Evolutionary conservation across 2,113 vertebrate genomes (phyloP).

Genomic region (Piprites chloris): DNA sequence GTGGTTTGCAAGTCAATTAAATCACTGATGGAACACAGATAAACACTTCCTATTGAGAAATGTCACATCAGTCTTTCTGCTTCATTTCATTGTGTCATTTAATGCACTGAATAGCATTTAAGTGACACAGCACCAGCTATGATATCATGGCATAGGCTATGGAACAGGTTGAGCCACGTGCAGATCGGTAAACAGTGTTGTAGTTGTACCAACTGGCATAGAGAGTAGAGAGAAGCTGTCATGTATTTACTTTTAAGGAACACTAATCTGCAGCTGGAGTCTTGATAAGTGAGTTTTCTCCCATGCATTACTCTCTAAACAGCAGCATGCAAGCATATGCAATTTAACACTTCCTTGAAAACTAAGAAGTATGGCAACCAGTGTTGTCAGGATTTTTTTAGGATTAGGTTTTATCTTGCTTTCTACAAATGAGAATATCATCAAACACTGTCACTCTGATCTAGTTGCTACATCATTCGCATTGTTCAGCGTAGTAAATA

Average conservation of each 20-base stretch:
- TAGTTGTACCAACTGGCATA: neutral
- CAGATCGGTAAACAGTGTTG: neutral
- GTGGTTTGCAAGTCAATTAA: constrained; percentile 64
- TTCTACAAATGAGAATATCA: constrained; percentile 5
- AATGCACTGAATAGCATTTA: neutral
- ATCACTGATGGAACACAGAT: constrained; percentile 38
- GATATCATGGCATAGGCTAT: neutral
- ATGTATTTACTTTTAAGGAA: neutral
- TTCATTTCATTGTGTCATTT: constrained; percentile 38
- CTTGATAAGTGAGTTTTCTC: neutral
- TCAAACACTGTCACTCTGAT: constrained; percentile 24
- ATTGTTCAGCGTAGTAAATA: neutral
- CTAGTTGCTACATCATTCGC: neutral
- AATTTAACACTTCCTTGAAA: constrained; percentile 20
- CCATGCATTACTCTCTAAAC: neutral
- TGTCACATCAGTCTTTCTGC: constrained; percentile 55
- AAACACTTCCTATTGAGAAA: constrained; percentile 63
- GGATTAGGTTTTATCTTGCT: constrained; percentile 40
- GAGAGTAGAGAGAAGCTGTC: neutral
- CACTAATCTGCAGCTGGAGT: neutral
- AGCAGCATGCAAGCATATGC: neutral
- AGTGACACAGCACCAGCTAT: neutral
- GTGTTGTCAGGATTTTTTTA: neutral
- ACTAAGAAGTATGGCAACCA: neutral
- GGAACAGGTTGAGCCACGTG: neutral